phyloP scores from a whole-genome alignment of 2,113 vertebrate genomes.

The Orthonyx spaldingii region DNA sequence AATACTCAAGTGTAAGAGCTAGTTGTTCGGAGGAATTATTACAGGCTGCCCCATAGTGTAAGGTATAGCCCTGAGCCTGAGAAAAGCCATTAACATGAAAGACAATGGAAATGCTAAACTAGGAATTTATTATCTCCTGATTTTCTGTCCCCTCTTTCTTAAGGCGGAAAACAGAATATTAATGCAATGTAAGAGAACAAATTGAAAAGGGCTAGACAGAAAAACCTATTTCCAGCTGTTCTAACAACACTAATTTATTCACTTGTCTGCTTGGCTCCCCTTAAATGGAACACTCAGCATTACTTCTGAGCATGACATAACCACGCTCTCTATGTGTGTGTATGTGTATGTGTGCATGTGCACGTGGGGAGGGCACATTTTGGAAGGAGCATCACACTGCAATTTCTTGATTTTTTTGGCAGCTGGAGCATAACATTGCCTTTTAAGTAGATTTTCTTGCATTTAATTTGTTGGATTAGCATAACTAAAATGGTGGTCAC shows the following conservation, averaged over 20 bases:
- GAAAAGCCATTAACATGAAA: background rate
- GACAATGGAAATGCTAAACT: background rate
- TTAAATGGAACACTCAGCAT: background rate
- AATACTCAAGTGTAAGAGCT: background rate
- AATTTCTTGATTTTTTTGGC: background rate
- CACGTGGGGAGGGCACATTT: background rate
- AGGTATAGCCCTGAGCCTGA: background rate
- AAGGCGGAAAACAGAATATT: background rate
- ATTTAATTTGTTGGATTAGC: background rate
- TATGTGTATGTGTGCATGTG: background rate
- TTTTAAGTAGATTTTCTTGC: background rate
- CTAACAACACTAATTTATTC: background rate
- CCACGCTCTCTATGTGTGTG: accelerated
- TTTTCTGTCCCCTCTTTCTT: background rate
- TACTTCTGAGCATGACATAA: background rate
- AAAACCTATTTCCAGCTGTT: background rate
- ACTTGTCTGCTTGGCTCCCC: background rate
- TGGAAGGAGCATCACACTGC: background rate
- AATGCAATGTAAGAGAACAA: background rate
- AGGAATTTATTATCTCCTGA: background rate
- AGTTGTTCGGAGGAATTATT: background rate
- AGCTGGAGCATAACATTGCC: background rate
- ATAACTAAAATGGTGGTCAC: background rate
- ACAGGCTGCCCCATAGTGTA: background rate
- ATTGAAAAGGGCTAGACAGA: background rate